Evolutionary conservation across 2,113 vertebrate species (phyloP), one percentile per base, ranked within the genome.

Genomic region (Aepyceros melampus): DNA sequence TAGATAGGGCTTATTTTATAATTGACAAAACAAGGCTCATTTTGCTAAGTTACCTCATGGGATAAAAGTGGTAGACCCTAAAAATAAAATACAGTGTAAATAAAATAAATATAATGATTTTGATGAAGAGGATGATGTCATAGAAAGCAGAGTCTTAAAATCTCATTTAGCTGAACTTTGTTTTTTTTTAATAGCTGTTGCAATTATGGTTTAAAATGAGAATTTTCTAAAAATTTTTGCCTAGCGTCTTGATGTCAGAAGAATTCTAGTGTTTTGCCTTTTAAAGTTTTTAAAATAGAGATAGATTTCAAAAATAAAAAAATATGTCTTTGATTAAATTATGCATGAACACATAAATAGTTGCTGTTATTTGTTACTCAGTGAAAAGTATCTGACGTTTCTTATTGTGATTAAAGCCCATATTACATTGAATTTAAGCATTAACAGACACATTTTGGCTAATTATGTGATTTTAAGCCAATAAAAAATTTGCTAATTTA

Each of bases 401-500:
- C 40, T 93, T 67, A 74, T 92, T 98, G 96, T 92, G 71, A 96
- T 62, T 58, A 85, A 94, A 94, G 36, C 43, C 33, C 47, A 55
- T 79, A 97, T 71, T 91, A 86, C 36, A 78, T 83, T 94, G 74
- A 91, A 91, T 79, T 96, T 93, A 87, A 95, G 40, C 53, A 81
- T 53, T 76, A 94, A 27, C 45, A 97, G 64, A 53, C 47, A 94
- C 14, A 93, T 58, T 95, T 94, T 82, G 11, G 56, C 31, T 96
- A 97, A 96, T 96, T 85, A 87, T 83, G 36, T 91, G n/a, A 31
- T 21, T 93, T 92, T 96, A 94, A 93, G 51, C 19, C 94, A 96
- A 86, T 67, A 60, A 60, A 47, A 89, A 93, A 86, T 45, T 95
- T 60, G 43, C 33, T 58, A 84, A 94, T 89, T 96, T 94, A 97